These are phyloP conservation scores for Tapirus indicus DNA, from an alignment of 2,797 vertebrate species.

Conservation along the genomic window DNA sequence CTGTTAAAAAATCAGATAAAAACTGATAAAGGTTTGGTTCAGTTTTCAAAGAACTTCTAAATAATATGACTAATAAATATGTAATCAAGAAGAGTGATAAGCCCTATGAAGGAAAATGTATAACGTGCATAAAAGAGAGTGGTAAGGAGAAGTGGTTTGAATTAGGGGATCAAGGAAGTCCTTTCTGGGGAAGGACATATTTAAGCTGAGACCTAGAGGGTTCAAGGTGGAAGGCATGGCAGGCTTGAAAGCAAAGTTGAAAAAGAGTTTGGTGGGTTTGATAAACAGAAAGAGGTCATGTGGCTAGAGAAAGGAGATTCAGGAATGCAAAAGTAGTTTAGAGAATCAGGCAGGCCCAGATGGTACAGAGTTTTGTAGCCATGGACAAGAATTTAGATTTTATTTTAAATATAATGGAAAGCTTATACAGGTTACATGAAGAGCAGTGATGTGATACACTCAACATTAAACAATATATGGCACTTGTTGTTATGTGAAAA, in stretches of 20 bases:
- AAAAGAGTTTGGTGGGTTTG: background rate
- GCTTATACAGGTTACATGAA: background rate
- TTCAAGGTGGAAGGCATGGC: background rate
- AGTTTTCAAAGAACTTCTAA: constrained; percentile 8
- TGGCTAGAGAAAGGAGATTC: background rate
- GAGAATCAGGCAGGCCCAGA: background rate
- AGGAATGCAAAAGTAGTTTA: background rate
- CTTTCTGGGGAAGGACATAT: background rate
- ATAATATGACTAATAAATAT: background rate
- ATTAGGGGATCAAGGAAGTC: background rate
- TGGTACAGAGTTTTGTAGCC: background rate
- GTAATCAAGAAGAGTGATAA: background rate
- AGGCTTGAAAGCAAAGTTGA: background rate
- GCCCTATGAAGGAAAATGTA: background rate
- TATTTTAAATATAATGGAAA: background rate
- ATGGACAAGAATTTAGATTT: background rate
- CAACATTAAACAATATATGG: background rate
- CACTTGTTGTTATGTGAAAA: background rate
- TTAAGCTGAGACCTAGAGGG: background rate
- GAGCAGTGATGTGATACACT: background rate
- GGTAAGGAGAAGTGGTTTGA: background rate
- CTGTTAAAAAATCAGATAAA: background rate
- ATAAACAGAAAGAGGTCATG: background rate
- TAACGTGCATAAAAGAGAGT: background rate
- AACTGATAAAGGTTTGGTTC: background rate